phyloP scores from a whole-genome alignment of 2,113 vertebrate genomes.

The Leptobrachium ailaonicum region DNA sequence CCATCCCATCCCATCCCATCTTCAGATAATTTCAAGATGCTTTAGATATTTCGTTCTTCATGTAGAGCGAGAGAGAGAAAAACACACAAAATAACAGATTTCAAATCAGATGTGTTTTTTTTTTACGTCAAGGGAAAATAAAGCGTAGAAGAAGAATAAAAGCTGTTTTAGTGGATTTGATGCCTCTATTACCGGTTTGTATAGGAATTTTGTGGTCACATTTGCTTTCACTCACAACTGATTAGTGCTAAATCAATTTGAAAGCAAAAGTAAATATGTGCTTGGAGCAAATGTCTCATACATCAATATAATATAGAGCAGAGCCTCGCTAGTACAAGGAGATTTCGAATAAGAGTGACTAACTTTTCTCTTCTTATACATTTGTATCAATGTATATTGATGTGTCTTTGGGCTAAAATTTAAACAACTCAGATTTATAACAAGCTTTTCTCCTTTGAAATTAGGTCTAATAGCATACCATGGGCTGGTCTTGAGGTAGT shows the following conservation, averaged over 20 bases:
- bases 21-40: slow-evolving; percentile 72
- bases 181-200: slow-evolving; percentile 46
- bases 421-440: no score
- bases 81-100: slow-evolving; percentile 57
- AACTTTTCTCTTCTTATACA: no score
- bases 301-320: neutral
- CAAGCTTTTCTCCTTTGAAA: no score
- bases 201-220: neutral
- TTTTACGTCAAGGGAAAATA: slow-evolving; percentile 20
- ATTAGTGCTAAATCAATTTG: slow-evolving; percentile 24
- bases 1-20: neutral
- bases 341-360: neutral
- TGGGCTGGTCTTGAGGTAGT: no score
- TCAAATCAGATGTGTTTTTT: slow-evolving; percentile 51
- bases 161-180: slow-evolving; percentile 46
- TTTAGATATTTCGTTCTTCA: slow-evolving; percentile 62
- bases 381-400: no score
- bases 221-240: slow-evolving; percentile 1
- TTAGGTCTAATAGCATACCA: no score
- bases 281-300: neutral
- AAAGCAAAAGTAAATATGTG: slow-evolving; percentile 1
- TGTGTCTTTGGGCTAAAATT: no score
- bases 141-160: slow-evolving; percentile 4
- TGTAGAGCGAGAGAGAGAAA: slow-evolving; percentile 54
- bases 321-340: neutral